phyloP scores from a whole-genome alignment of 2,797 vertebrate genomes.

The Emys orbicularis region DNA sequence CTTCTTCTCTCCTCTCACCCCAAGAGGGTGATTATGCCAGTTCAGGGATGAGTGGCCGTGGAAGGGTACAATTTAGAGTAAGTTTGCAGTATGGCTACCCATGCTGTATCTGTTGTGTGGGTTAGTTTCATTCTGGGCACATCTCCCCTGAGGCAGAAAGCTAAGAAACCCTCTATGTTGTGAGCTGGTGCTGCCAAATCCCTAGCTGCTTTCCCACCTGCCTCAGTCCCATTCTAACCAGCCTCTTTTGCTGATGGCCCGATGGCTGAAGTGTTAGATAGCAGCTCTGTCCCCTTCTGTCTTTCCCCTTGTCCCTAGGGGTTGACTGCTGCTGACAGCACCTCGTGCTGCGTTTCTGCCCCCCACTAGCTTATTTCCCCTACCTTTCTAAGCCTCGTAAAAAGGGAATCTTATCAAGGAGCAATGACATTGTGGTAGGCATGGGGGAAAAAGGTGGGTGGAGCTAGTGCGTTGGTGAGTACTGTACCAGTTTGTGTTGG shows the following conservation, averaged over 20 bases:
- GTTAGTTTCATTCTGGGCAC: accelerated
- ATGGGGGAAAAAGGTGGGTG: neutral
- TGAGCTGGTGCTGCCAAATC: neutral
- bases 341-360: neutral
- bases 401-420: neutral
- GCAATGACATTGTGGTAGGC: neutral
- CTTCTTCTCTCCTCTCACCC: neutral
- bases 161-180: neutral
- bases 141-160: neutral
- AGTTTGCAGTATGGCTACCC: neutral
- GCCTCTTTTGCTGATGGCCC: neutral
- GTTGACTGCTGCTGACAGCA: constrained; percentile 4
- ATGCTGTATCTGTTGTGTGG: accelerated
- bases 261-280: neutral
- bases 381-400: neutral
- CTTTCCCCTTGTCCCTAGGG: neutral
- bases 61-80: neutral
- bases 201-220: neutral
- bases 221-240: neutral
- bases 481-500: neutral
- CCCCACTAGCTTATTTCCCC: neutral
- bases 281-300: neutral
- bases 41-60: neutral
- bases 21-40: neutral
- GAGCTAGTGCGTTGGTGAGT: neutral